Conservation (phyloP, 2,888 invertebrate genomes). For the Sceliomorpha sp. region DNA sequence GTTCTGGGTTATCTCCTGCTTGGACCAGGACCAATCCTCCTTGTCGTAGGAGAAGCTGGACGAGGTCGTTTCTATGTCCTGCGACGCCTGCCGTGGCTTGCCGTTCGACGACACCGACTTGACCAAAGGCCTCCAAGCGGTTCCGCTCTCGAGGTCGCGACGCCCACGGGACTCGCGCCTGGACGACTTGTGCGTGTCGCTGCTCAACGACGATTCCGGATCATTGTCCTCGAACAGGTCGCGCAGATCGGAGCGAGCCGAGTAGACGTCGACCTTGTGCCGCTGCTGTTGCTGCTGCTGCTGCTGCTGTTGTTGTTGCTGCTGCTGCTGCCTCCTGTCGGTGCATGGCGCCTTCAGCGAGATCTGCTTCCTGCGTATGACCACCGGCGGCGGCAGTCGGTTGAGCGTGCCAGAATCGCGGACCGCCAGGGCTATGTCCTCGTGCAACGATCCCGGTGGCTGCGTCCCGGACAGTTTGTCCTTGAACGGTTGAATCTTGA, state of each 20-base stretch:
- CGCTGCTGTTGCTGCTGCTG: no score
- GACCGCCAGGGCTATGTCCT: slow-evolving; percentile 65
- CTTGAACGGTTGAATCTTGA: slow-evolving; percentile 74
- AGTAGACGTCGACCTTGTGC: slow-evolving; percentile 21
- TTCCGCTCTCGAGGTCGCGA: slow-evolving; percentile 26
- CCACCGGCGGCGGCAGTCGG: slow-evolving; percentile 73
- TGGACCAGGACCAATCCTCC: slow-evolving; percentile 55
- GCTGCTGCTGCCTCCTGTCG: neutral
- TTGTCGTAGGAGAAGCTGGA: slow-evolving; percentile 58
- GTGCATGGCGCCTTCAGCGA: slow-evolving; percentile 37
- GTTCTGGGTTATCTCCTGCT: slow-evolving; percentile 32
- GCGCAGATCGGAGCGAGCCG: slow-evolving; percentile 25
- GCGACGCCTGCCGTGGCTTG: slow-evolving; percentile 37
- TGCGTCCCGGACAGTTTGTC: slow-evolving; percentile 69
- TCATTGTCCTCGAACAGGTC: slow-evolving; percentile 42
- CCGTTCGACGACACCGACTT: slow-evolving; percentile 56
- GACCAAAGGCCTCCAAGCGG: slow-evolving; percentile 37
- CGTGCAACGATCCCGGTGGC: slow-evolving; percentile 65
- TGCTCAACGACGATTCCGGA: slow-evolving; percentile 45
- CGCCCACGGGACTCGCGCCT: slow-evolving; percentile 1
- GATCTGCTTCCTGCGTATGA: slow-evolving; percentile 73
- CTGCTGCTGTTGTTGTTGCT: no score
- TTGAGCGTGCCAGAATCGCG: slow-evolving; percentile 56
- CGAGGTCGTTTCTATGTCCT: slow-evolving; percentile 59
- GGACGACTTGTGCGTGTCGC: slow-evolving; percentile 48